Percentiles rank a stretch among this genome's conserved stretches.
These are phyloP conservation scores for Sciaenops ocellatus DNA, from an alignment of 2,797 vertebrate genomes.

Conservation along the genomic window DNA sequence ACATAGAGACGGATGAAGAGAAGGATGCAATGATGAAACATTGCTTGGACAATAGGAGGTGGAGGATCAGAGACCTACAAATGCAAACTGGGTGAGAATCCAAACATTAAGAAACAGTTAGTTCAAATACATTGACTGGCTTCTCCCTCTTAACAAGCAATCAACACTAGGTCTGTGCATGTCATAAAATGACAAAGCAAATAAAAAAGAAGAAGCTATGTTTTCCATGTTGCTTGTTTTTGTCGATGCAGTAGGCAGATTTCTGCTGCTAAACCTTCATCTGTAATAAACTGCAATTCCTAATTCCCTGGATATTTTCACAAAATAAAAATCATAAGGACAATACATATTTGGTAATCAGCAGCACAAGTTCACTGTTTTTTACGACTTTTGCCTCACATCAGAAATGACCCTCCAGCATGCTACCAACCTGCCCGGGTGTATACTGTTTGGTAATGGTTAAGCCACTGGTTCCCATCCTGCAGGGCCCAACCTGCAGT, in stretches of 20 bases:
- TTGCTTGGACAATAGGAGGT: background rate
- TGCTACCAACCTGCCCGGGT: background rate
- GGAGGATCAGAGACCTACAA: constrained; percentile 19
- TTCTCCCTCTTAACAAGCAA: no score
- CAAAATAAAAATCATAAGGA: background rate
- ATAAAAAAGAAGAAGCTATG: background rate
- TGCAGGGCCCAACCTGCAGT: background rate
- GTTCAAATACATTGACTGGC: constrained; percentile 6
- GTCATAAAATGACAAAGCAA: background rate
- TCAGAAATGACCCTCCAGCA: background rate
- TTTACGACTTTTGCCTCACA: background rate
- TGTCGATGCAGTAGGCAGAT: no score
- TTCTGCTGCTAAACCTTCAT: no score
- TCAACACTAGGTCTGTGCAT: no score
- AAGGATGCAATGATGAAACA: background rate
- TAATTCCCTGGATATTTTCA: background rate
- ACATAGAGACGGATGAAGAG: background rate
- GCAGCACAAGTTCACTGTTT: no score
- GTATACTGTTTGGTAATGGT: background rate
- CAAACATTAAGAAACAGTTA: no score
- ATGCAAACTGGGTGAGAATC: constrained; percentile 39
- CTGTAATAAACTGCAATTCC: background rate
- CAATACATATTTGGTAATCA: no score
- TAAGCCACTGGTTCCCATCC: no score
- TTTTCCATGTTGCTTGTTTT: background rate